Percentiles rank a stretch among this genome's conserved stretches.
Conservation (phyloP, 30 jellyfish, hydroid and myxozoan genomes). For the Hydractinia echinata region DNA sequence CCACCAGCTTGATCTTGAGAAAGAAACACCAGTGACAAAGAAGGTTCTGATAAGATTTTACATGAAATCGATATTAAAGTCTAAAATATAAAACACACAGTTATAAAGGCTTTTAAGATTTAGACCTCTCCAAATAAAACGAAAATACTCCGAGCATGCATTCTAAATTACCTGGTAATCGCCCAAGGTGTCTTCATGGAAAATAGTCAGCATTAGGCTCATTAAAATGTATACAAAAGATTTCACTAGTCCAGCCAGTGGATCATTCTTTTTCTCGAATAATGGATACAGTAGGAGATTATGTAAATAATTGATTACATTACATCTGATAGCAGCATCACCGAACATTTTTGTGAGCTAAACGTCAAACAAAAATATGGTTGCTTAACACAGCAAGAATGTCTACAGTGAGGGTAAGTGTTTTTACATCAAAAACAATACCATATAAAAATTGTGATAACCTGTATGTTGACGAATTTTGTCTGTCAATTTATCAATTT, state of each 20-base stretch:
- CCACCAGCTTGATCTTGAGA: conserved; percentile 47
- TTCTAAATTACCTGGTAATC: conserved; percentile 35
- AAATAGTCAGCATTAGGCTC: conserved; percentile 32
- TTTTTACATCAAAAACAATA: too few relatives aligned
- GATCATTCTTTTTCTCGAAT: conserved; percentile 2
- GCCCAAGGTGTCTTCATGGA: conserved; percentile 60
- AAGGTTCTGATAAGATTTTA: conserved; percentile 32
- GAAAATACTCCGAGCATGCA: not conserved
- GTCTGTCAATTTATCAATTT: too few relatives aligned
- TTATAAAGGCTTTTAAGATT: not conserved
- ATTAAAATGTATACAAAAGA: conserved; percentile 33
- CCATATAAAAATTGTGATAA: too few relatives aligned
- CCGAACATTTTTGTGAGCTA: conserved; percentile 36
- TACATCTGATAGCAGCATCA: conserved; percentile 38
- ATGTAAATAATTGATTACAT: not conserved
- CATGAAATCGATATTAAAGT: conserved; percentile 16
- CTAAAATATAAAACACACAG: conserved; percentile 1
- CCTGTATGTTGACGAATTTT: too few relatives aligned
- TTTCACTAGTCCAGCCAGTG: conserved; percentile 26
- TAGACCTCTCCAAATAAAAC: not conserved
- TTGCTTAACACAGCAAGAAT: not conserved
- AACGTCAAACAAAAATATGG: not conserved
- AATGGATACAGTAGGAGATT: conserved; percentile 8
- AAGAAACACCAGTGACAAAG: conserved; percentile 26
- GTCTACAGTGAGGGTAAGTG: not conserved